phyloP scores from a whole-genome alignment of 2,888 invertebrate genomes.

The Papilio protenor region DNA sequence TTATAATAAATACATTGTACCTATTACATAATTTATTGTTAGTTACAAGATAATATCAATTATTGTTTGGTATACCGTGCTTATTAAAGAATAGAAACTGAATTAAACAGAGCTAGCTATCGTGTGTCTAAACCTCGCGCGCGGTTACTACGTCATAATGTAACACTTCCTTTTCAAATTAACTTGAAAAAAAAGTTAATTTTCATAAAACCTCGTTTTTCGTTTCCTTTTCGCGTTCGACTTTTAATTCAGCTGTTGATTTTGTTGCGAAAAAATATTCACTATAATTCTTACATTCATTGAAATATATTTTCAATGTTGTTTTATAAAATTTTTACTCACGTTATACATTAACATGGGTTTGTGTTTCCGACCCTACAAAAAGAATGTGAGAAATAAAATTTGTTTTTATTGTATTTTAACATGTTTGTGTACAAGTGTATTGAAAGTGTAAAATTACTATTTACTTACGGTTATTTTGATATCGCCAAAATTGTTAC shows the following conservation, averaged over 20 bases:
- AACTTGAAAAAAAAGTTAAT: conserved; percentile 9
- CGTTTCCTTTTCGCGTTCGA: conserved; percentile 15
- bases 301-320: neutral
- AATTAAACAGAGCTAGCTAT: neutral
- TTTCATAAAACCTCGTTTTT: conserved; percentile 9
- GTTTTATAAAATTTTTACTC: no score
- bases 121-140: neutral
- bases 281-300: neutral
- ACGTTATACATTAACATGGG: no score
- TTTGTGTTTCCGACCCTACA: no score
- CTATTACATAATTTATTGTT: no score
- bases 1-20: no score
- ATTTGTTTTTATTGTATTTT: no score
- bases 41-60: no score
- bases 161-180: conserved; percentile 31
- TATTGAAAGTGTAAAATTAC: no score
- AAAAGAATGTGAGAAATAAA: no score
- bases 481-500: neutral
- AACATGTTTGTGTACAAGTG: no score
- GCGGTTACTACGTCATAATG: conserved; percentile 27
- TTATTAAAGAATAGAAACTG: conserved; percentile 14
- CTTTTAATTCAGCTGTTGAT: neutral
- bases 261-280: neutral
- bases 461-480: neutral
- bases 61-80: no score